Base-by-base conservation (phyloP, 2,888 invertebrate genomes). In the Cenopis cana region DNA sequence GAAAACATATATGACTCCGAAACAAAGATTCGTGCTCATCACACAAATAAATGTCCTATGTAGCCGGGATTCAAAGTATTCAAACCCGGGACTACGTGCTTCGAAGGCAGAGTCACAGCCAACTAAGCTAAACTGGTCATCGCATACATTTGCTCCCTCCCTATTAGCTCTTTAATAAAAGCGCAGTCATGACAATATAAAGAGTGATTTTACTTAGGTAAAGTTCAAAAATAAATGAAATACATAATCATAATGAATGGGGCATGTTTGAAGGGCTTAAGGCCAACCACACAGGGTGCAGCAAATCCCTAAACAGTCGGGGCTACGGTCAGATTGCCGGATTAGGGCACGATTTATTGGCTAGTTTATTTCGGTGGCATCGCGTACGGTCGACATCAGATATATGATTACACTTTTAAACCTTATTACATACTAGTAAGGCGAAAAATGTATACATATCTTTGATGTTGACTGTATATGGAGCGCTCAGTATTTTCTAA, bases 301-400 rank as follows among this genome's bases (percentile, higher is more conserved):
- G 55, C 61, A 71, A 71, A 71, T 66, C 71, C 71, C 71, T 71
- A 67, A 67, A 71, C 66, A 71, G 66, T 38, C 59, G 17, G 67
- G 57, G 60, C 60, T 49, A 33, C 61, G 70, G 70, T 71, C 70
- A 70, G 69, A 66, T 56, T 70, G 66, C 57, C 57, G 67, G 70
- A 73, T 73, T 73, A 73, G 49, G 70, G 18, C 54, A 70, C 67
- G 62, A 73, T 73, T 73, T 73, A 73, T 73, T 70, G 67, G 50
- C 18, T 56, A 62, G 70, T 73, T 70, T 60, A 68, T 73, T 73
- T 71, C 57, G 67, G 67, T 18, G 67, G 36, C 49, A 52, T 62
- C 57, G 65, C 69, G n/a, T n/a, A n/a, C n/a, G 18, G 24, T 24
- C 24, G 24, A 24, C 24, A 4, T 24, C 24, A 24, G 24, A 24